Conservation (phyloP, 1,140 invertebrate genomes). For the Neodiprion virginianus region DNA sequence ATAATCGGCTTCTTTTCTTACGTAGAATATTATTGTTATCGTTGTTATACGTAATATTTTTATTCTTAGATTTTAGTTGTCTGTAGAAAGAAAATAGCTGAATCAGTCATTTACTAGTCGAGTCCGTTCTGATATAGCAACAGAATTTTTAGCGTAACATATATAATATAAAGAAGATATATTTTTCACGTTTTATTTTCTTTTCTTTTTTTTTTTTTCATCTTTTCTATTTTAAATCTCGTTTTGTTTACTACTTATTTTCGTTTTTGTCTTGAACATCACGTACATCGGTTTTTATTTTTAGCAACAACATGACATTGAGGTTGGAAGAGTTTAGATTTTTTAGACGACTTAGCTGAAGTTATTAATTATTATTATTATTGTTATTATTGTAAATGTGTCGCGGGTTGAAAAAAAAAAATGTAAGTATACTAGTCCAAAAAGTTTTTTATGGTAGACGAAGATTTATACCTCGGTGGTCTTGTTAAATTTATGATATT, state of each 20-base stretch:
- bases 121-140: conserved; percentile 52
- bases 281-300: background rate
- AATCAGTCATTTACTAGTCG: conserved; percentile 64
- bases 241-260: background rate
- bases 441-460: too few species aligned
- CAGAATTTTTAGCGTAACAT: conserved; percentile 39
- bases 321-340: conserved; percentile 5
- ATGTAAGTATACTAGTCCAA: too few species aligned
- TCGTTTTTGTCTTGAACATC: conserved; percentile 14
- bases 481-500: too few species aligned
- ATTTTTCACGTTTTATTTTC: conserved; percentile 19
- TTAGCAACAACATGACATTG: conserved; percentile 6
- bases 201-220: conserved; percentile 20
- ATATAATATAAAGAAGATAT: conserved; percentile 41
- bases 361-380: too few species aligned
- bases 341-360: background rate
- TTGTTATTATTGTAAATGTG: too few species aligned
- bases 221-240: conserved; percentile 13
- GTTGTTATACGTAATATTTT: background rate
- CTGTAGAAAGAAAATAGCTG: conserved; percentile 47
- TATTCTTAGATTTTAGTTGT: conserved; percentile 31
- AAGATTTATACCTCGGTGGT: too few species aligned
- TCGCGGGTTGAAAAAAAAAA: too few species aligned
- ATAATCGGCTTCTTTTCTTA: background rate
- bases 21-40: too few species aligned